Evolutionary conservation across 1,140 invertebrate species (phyloP).

Genomic region (Galleria mellonella): DNA sequence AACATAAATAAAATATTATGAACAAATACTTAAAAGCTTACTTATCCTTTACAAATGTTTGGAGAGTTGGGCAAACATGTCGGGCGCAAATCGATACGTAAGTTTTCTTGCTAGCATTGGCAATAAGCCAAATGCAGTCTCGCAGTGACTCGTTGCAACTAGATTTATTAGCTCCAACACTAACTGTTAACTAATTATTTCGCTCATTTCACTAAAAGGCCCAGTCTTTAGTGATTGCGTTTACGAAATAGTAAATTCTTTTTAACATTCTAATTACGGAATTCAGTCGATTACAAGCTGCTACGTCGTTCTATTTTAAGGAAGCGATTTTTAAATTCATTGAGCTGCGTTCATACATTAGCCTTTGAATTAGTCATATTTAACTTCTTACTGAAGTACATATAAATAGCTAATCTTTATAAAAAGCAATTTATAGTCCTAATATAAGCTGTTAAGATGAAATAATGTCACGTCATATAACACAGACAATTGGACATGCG

Average conservation of each 20-base stretch:
- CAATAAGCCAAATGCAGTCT: conserved; percentile 16
- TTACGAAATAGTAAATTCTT: conserved; percentile 6
- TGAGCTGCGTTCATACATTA: too few relatives aligned
- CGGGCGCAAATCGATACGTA: conserved; percentile 7
- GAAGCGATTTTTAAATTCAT: too few relatives aligned
- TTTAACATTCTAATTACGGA: too few relatives aligned
- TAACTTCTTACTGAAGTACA: too few relatives aligned
- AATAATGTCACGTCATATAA: too few relatives aligned
- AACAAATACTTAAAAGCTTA: too few relatives aligned
- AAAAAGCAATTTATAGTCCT: too few relatives aligned
- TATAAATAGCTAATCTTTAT: too few relatives aligned
- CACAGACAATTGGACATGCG: too few relatives aligned
- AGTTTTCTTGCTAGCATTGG: conserved; percentile 8
- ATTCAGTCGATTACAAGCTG: conserved; percentile 1
- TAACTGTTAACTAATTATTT: conserved; percentile 42
- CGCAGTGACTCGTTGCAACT: conserved; percentile 4
- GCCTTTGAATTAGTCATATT: too few relatives aligned
- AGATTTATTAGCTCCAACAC: conserved; percentile 27
- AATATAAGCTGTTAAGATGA: too few relatives aligned
- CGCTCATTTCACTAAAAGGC: conserved; percentile 12
- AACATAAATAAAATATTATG: too few relatives aligned
- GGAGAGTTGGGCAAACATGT: conserved; percentile 3
- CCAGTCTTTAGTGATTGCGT: conserved; percentile 2
- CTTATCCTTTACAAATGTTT: conserved; percentile 7
- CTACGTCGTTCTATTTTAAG: not conserved